Base-by-base conservation (phyloP, 1,140 invertebrate genomes). In the Archegozetes longisetosus region DNA sequence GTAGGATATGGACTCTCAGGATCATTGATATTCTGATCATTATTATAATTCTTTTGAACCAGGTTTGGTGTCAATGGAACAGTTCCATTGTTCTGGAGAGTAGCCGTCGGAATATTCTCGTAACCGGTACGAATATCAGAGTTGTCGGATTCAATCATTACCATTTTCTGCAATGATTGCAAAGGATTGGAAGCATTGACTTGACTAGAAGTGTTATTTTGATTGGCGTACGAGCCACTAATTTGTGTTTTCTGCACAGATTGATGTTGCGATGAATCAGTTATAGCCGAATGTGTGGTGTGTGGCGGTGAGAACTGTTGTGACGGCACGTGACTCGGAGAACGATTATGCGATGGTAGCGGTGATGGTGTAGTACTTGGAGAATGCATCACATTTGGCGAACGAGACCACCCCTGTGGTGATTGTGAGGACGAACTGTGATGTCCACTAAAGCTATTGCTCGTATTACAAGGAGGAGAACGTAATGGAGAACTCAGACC, bases 121-220 rank as follows among this genome's bases (percentile, higher is more conserved):
- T 66, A 64, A 26, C 60, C 58, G 6, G 55, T 60, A 48, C 62
- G 47, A 14, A 58, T 58, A 14, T 61, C 58, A 13, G 54, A 54
- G 9, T 51, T 61, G 27, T 65, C 65, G 17, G 62, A 53, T 32
- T 68, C 67, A 29, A 65, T 55, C 64, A 68, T 64, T 13, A 68
- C 67, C 67, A 68, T 68, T 47, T 68, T 68, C 48, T 68, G 67
- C n/a, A 68, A 52, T 28, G 66, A 68, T 61, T 68, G 67, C n/a
- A 68, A 55, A n/a, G 67, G 67, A 55, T 68, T 67, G 12, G 60
- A 62, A 26, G 23, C 58, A 64, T 22, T 60, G 48, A 14, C 40
- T 32, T 29, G 52, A 51, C 14, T 40, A 55, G 6, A 22, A n/a
- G 3, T 20, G n/a, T 51, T 23, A 25, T n/a, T 54, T 54, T 54